These are phyloP conservation scores for Drosophila biarmipes DNA, from an alignment of 1,140 invertebrate genomes.

Conservation along the genomic window DNA sequence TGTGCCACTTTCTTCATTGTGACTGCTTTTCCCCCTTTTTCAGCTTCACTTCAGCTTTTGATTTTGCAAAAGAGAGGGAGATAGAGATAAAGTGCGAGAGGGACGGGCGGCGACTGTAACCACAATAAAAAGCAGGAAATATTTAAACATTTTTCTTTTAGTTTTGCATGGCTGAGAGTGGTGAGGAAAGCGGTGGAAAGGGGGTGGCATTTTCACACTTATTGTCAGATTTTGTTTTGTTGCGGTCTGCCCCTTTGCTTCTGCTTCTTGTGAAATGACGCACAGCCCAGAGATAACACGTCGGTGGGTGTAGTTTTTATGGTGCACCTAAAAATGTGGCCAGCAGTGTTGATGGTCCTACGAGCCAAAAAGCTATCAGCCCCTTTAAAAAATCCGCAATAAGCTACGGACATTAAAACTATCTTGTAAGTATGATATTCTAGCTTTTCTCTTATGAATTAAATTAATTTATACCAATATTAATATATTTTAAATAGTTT, in stretches of 20 bases:
- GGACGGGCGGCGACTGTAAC: slow-evolving; percentile 29
- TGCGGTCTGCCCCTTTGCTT: slow-evolving; percentile 31
- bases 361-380: not conserved
- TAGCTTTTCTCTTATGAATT: too few species aligned
- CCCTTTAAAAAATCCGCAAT: not conserved
- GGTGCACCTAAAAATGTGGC: slow-evolving; percentile 61
- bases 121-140: slow-evolving; percentile 84
- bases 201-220: slow-evolving; percentile 75
- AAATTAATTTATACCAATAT: too few species aligned
- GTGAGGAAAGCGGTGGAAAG: slow-evolving; percentile 20
- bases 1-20: slow-evolving; percentile 26
- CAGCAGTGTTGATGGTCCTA: slow-evolving; percentile 6
- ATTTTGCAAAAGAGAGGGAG: slow-evolving; percentile 31
- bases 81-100: not conserved
- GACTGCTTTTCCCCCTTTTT: slow-evolving; percentile 23
- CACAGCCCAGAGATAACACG: slow-evolving; percentile 78
- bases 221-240: slow-evolving; percentile 82
- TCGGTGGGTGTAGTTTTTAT: slow-evolving; percentile 66
- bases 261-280: slow-evolving; percentile 74
- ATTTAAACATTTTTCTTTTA: slow-evolving; percentile 84
- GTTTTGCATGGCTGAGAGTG: slow-evolving; percentile 64
- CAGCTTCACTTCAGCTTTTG: slow-evolving; percentile 41
- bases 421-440: too few species aligned
- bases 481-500: too few species aligned
- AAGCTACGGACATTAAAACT: too few species aligned